Base-by-base conservation (phyloP, 1,140 invertebrate genomes). In the Diorhabda elongata region DNA sequence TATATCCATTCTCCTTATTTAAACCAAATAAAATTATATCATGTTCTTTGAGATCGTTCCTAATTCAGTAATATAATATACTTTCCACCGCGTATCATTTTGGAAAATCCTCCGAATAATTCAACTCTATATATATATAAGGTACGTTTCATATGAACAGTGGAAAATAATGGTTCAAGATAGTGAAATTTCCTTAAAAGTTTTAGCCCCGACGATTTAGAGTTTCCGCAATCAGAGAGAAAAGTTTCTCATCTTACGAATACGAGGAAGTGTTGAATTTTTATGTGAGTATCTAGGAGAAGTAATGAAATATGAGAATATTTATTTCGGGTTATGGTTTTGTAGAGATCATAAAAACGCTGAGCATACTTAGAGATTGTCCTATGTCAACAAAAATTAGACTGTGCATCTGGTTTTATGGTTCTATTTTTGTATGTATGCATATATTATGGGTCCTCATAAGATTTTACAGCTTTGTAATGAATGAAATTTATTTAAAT, bases 161-260 rank as follows among this genome's bases (percentile, higher is more conserved):
- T 11, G 61, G 42, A 44, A 44, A 62, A 62, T 62, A 62, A 62
- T 62, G 61, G 61, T n/a, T 43, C 42, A 43, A 62, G 61, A 62
- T 62, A 62, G 61, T 62, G 61, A 62, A 62, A 62, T 62, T 62
- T 62, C 61, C 61, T 62, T 62, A 44, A 44, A 47, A 62, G 61
- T 62, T 62, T 62, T 62, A 11, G 61, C 6, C 61, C 6, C 8
- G 61, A 44, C 61, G 61, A 62, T 62, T 62, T 62, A 62, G 61
- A 44, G 61, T 44, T 62, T 62, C 61, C 61, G 61, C 61, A 62
- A 62, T 62, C 61, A 62, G 42, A 62, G 44, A 62, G 61, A 62
- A 52, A 52, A 62, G 42, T 62, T 62, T 62, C 26, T 26, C 61
- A 44, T 44, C 61, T 42, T 62, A 62, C 47, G 61, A 62, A 62